Conservation (phyloP, 1,140 invertebrate genomes). For the Hypothenemus hampei region DNA sequence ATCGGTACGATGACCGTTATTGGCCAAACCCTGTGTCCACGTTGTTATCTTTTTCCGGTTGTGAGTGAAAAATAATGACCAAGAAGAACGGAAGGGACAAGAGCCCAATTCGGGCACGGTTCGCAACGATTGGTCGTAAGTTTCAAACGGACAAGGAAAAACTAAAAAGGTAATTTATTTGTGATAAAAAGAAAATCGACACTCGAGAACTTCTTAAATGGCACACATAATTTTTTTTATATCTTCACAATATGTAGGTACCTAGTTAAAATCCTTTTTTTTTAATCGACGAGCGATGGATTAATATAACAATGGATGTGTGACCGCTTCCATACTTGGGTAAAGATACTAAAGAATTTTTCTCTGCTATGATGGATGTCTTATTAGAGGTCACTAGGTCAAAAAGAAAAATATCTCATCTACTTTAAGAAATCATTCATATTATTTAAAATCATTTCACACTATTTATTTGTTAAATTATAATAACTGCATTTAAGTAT, state of each 20-base stretch:
- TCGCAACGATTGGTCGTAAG: slow-evolving; percentile 51
- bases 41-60: background rate
- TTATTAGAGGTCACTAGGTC: background rate
- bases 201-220: background rate
- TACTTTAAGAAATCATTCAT: too few species aligned
- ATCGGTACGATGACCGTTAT: slow-evolving; percentile 8
- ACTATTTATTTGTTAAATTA: too few species aligned
- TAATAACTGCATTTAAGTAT: too few species aligned
- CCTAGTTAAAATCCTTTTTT: background rate
- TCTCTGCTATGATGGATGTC: too few species aligned
- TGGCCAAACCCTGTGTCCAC: slow-evolving; percentile 5
- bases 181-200: background rate
- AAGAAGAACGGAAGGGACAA: slow-evolving; percentile 50
- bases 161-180: slow-evolving; percentile 51
- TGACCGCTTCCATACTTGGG: too few species aligned
- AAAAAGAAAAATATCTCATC: too few species aligned
- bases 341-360: too few species aligned
- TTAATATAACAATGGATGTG: too few species aligned
- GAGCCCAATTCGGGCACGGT: slow-evolving; percentile 49
- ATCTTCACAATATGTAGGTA: background rate
- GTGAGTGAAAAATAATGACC: slow-evolving; percentile 45
- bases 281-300: too few species aligned
- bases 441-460: too few species aligned
- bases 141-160: slow-evolving; percentile 54
- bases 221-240: background rate